Evolutionary conservation across 2,113 vertebrate genomes (phyloP).

Genomic region (Oreochromis aureus): DNA sequence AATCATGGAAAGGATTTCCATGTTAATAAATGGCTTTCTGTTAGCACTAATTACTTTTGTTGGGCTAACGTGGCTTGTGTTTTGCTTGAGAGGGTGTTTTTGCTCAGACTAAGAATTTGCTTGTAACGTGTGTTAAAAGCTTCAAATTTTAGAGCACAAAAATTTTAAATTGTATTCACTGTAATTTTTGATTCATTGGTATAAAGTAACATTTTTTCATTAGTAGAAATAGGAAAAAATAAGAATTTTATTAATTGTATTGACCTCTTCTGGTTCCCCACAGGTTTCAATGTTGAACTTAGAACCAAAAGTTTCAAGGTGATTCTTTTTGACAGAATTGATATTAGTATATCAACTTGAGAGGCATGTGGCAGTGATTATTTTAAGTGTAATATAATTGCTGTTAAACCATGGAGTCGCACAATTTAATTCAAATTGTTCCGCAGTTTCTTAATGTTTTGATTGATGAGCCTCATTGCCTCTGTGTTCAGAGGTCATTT

Average conservation of each 20-base stretch:
- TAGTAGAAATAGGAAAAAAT: neutral
- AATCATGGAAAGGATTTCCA: neutral
- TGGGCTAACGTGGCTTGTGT: neutral
- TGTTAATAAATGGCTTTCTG: neutral
- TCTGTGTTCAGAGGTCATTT: slow-evolving; percentile 30
- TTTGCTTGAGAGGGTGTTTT: neutral
- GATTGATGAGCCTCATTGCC: slow-evolving; percentile 56
- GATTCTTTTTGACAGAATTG: neutral
- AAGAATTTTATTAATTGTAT: neutral
- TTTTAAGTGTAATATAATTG: slow-evolving; percentile 47
- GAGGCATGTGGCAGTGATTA: slow-evolving; percentile 50
- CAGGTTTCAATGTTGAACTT: neutral
- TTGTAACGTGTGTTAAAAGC: neutral
- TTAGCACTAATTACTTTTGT: neutral
- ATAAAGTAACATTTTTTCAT: neutral
- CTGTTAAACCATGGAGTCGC: slow-evolving; percentile 23
- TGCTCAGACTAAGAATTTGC: neutral
- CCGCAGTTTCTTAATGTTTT: slow-evolving; percentile 40
- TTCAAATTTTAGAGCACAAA: neutral
- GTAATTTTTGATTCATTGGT: neutral
- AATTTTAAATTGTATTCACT: neutral
- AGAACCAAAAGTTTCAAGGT: neutral
- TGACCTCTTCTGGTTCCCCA: neutral
- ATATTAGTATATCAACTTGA: slow-evolving; percentile 3
- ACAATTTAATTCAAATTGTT: slow-evolving; percentile 51